These are phyloP conservation scores for Oreotrochilus melanogaster DNA, from an alignment of 2,113 vertebrate genomes.

Conservation along the genomic window DNA sequence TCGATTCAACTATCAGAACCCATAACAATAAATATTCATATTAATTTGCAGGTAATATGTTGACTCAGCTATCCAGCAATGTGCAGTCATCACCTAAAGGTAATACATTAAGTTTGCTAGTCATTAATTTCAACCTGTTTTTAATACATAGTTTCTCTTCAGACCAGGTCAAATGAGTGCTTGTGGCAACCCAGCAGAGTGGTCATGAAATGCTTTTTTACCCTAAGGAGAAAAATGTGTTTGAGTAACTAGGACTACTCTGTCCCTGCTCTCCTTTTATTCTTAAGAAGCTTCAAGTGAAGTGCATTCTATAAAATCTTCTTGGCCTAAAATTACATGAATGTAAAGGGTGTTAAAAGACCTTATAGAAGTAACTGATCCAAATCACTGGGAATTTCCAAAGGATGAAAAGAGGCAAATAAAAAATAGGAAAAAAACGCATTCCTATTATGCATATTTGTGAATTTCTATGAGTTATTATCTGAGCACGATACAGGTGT, in stretches of 20 bases:
- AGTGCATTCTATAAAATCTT: background rate
- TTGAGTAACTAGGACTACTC: background rate
- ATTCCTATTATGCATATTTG: background rate
- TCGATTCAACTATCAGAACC: background rate
- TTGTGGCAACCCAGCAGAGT: background rate
- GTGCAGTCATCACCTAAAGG: background rate
- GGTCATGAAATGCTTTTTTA: background rate
- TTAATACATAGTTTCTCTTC: background rate
- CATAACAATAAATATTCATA: background rate
- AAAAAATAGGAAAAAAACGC: background rate
- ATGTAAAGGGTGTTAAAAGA: background rate
- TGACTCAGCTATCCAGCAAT: background rate
- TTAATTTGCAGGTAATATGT: background rate
- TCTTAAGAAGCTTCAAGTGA: background rate
- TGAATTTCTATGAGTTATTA: background rate
- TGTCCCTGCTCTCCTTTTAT: background rate
- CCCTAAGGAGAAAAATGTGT: background rate
- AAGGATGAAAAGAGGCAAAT: background rate
- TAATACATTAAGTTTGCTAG: background rate
- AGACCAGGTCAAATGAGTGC: background rate
- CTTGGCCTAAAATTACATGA: background rate
- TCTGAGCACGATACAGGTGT: background rate
- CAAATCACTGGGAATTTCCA: background rate
- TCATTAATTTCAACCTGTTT: background rate
- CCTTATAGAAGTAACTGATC: background rate